These are phyloP conservation scores for Dromiciops gliroides DNA, from an alignment of 2,113 vertebrate species.

Conservation along the genomic window DNA sequence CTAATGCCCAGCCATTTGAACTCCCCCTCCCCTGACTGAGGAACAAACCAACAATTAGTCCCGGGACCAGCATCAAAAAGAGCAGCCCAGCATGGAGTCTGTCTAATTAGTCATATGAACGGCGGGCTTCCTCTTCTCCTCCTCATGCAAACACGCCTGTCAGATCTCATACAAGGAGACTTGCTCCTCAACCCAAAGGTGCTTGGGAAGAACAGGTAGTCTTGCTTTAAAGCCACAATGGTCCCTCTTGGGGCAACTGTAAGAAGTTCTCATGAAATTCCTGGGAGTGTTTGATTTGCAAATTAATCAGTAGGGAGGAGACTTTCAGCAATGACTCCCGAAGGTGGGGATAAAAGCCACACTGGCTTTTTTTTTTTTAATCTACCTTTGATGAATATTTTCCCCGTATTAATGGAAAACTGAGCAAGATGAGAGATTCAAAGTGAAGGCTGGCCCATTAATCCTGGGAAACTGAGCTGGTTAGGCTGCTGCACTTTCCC, in stretches of 20 bases:
- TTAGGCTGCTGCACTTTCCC: constrained; percentile 53
- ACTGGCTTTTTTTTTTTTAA: constrained; percentile 5
- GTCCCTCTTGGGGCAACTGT: constrained; percentile 11
- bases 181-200: constrained; percentile 72
- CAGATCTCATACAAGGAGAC: constrained; percentile 82
- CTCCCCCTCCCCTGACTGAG: constrained; percentile 89
- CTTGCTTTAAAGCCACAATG: not conserved
- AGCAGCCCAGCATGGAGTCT: constrained; percentile 93
- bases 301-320: not conserved
- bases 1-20: constrained; percentile 90
- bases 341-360: not conserved
- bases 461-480: constrained; percentile 68
- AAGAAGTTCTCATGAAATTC: not conserved
- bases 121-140: constrained; percentile 88
- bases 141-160: constrained; percentile 88
- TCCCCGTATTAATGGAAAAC: constrained; percentile 76
- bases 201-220: constrained; percentile 77
- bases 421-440: constrained; percentile 78
- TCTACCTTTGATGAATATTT: constrained; percentile 64
- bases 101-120: constrained; percentile 99
- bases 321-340: not conserved
- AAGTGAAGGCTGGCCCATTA: constrained; percentile 78
- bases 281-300: not conserved
- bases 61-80: constrained; percentile 94
- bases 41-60: constrained; percentile 94